Conservation (phyloP, 2,113 vertebrate species). For the Grallaria varia region DNA sequence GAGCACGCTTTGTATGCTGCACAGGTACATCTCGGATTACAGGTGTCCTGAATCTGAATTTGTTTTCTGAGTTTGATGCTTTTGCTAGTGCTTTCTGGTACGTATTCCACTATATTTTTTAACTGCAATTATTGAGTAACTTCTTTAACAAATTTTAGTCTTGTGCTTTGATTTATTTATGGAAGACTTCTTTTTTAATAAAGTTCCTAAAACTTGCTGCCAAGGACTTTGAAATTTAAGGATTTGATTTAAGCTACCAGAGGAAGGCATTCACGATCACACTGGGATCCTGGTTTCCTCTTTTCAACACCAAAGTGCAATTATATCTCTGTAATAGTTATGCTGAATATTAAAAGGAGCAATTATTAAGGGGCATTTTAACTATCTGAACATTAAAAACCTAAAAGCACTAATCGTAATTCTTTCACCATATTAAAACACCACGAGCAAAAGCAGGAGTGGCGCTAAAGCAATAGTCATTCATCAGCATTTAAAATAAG, state of each 20-base stretch:
- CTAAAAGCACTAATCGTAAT: constrained; percentile 57
- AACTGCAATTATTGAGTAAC: background rate
- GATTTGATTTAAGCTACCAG: constrained; percentile 56
- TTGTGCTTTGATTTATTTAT: constrained; percentile 22
- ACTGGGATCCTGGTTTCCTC: constrained; percentile 14
- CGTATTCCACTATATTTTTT: background rate
- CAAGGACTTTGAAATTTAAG: constrained; percentile 46
- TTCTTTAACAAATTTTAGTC: background rate
- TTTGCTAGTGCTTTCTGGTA: background rate
- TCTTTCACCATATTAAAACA: constrained; percentile 57
- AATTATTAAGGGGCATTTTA: constrained; percentile 45
- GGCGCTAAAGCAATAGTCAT: constrained; percentile 44
- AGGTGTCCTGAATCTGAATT: background rate
- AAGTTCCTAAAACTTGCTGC: constrained; percentile 52
- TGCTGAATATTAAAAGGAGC: constrained; percentile 46
- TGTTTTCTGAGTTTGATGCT: background rate
- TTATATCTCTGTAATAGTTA: constrained; percentile 53
- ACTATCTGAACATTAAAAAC: constrained; percentile 49
- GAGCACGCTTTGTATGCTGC: background rate
- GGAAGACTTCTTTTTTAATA: constrained; percentile 37
- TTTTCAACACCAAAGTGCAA: constrained; percentile 14
- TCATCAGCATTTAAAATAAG: constrained; percentile 62
- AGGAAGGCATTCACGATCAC: constrained; percentile 4
- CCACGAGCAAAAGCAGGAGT: constrained; percentile 46
- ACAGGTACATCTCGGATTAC: background rate